These are phyloP conservation scores for Trichopria drosophilae DNA, from an alignment of 2,888 invertebrate species.

Conservation along the genomic window DNA sequence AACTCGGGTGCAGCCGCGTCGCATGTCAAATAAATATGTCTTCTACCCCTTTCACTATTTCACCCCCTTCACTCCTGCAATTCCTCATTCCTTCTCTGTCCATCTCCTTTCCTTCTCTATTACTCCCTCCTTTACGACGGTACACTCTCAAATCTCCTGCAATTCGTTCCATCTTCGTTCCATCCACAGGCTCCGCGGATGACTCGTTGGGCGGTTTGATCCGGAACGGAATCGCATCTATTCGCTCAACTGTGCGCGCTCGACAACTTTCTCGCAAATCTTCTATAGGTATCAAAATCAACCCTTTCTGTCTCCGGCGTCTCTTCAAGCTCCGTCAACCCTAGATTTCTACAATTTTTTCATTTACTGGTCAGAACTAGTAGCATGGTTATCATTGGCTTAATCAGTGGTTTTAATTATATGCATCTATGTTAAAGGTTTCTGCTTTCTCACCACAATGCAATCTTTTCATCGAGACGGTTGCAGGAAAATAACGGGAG, in stretches of 20 bases:
- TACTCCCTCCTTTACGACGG: constrained; percentile 33
- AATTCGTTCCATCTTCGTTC: constrained; percentile 30
- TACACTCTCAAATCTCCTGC: constrained; percentile 31
- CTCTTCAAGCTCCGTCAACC: too few species aligned
- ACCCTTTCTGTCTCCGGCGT: constrained; percentile 13
- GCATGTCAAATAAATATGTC: constrained; percentile 60
- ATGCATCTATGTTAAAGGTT: too few species aligned
- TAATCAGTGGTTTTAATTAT: too few species aligned
- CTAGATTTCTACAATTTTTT: too few species aligned
- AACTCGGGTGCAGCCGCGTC: constrained; percentile 59
- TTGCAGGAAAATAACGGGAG: too few species aligned
- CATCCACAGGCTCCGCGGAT: constrained; percentile 33
- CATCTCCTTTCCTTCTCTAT: constrained; percentile 28
- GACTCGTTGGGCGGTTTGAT: constrained; percentile 45
- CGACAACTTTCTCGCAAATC: constrained; percentile 37
- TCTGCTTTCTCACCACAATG: too few species aligned
- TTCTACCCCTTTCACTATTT: constrained; percentile 43
- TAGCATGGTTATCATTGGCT: too few species aligned
- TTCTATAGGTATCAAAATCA: constrained; percentile 26
- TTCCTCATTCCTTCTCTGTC: constrained; percentile 30
- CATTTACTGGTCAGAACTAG: too few species aligned
- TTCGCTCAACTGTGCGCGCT: constrained; percentile 42
- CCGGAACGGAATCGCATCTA: constrained; percentile 46
- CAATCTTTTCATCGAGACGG: too few species aligned
- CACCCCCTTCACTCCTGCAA: constrained; percentile 30